These are phyloP conservation scores for Copsychus sechellarum DNA, from an alignment of 2,113 vertebrate species.

Conservation along the genomic window DNA sequence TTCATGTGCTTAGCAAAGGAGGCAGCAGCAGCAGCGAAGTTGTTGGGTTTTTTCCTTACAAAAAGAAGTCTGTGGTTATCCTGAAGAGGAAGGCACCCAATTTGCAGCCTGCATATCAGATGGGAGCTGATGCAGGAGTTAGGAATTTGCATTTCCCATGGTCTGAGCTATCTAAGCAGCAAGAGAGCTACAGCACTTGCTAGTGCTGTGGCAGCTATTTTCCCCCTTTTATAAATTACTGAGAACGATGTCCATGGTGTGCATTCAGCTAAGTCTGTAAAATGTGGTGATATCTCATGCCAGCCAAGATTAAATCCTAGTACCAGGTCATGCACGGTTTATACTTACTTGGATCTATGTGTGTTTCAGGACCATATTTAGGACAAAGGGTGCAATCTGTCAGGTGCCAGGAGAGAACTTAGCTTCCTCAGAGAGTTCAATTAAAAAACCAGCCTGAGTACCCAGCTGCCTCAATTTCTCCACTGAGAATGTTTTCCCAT, in stretches of 20 bases:
- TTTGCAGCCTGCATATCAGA: not conserved
- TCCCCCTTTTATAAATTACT: not conserved
- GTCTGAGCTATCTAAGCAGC: not conserved
- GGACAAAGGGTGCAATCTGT: not conserved
- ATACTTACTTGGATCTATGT: not conserved
- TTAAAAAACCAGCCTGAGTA: not conserved
- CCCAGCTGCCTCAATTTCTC: not conserved
- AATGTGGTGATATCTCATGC: not conserved
- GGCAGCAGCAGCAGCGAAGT: not conserved
- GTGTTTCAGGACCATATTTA: not conserved
- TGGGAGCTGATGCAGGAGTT: not conserved
- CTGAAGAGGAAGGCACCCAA: not conserved
- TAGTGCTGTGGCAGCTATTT: not conserved
- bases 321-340: not conserved
- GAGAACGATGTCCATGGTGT: not conserved
- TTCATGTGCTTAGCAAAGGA: not conserved
- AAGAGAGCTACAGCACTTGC: not conserved
- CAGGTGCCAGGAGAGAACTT: not conserved
- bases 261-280: not conserved
- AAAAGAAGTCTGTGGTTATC: not conserved
- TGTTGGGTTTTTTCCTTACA: not conserved
- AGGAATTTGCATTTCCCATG: not conserved
- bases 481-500: not conserved
- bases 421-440: not conserved
- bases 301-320: not conserved